phyloP scores from a whole-genome alignment of 2,113 vertebrate genomes.

The Aptenodytes patagonicus region DNA sequence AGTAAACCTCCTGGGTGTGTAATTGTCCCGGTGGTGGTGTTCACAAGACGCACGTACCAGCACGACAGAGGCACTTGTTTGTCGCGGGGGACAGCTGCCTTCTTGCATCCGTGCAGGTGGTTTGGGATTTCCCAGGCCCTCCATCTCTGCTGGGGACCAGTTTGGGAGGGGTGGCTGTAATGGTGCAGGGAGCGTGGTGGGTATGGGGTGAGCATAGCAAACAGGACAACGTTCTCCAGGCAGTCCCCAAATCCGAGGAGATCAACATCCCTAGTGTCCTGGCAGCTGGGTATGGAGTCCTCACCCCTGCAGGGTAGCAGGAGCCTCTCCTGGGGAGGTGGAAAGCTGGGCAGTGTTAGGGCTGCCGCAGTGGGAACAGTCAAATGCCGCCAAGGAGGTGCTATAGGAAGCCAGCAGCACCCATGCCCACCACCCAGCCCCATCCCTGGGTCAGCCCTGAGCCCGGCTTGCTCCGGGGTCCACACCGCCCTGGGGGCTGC shows the following conservation, averaged over 20 bases:
- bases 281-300: background rate
- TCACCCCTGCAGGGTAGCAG: background rate
- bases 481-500: background rate
- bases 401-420: background rate
- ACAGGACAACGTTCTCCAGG: background rate
- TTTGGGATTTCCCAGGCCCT: background rate
- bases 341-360: background rate
- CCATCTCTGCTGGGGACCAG: background rate
- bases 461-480: background rate
- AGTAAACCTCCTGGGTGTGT: background rate
- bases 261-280: background rate
- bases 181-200: background rate
- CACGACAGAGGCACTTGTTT: background rate
- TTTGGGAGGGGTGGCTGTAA: background rate
- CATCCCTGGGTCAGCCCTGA: background rate
- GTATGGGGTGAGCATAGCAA: background rate
- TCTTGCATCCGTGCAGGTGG: background rate
- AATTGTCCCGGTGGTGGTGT: accelerated
- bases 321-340: background rate
- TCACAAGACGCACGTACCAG: accelerated
- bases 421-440: background rate
- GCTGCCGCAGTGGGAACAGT: accelerated
- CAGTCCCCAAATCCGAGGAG: background rate
- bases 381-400: background rate
- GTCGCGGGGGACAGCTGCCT: accelerated